Evolutionary conservation across 2,888 invertebrate species (phyloP), one percentile per base, ranked within the genome.

Genomic region (Andricus curvator): DNA sequence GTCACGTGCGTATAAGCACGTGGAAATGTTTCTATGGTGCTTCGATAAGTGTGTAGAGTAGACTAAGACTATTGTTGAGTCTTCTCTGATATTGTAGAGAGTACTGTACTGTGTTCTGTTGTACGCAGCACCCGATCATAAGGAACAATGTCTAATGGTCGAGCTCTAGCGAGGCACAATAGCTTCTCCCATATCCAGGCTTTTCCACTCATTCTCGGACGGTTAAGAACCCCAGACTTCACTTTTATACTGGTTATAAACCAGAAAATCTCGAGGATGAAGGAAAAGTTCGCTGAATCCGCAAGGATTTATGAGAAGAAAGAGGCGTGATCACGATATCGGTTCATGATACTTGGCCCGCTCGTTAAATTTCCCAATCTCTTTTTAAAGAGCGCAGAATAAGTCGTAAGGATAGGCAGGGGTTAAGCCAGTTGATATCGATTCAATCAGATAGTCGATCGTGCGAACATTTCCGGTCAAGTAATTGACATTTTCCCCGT

Each of bases 401-500:
- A 13, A n/a, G 22, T 67, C 20, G 9, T 9, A 4, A n/a, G 6
- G 17, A 22, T 15, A 41, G 41, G 4, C 4, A 44, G 41, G 44
- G 67, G 44, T 6, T 15, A 20, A 74, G 20, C 33, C 13, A n/a
- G 56, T 17, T 4, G 33, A 11, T n/a, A n/a, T 64, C 11, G 13
- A 20, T 60, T 74, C 25, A 74, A 74, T 56, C 13, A 56, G 51
- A 74, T 56, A 29, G 20, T 37, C 33, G 33, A 74, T 74, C 37
- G 56, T 67, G 78, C 65, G 81, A 80, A 84, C 82, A 86, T 85
- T 86, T 86, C 85, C 85, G 87, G 84, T 85, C 85, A 86, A 88
- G 87, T 88, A 88, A 89, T 86, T 88, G 85, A 84, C 80, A 86
- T 84, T 87, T 86, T 83, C 78, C 79, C 84, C 78, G 79, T 22